These are phyloP conservation scores for Hipposideros armiger DNA, from an alignment of 2,113 vertebrate genomes.

Conservation along the genomic window DNA sequence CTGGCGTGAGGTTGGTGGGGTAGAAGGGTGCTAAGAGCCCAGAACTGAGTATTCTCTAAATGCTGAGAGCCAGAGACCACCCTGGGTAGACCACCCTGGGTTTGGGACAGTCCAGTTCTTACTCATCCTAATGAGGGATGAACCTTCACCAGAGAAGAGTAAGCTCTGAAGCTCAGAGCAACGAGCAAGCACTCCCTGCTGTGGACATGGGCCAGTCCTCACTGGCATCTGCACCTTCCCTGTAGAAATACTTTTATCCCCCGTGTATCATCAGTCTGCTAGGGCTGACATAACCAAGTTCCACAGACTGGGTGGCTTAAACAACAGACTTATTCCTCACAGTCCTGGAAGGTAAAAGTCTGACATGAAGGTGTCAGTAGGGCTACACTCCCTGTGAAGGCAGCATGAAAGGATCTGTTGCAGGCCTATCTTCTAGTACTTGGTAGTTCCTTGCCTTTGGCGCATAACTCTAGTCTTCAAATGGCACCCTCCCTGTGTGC, in stretches of 20 bases:
- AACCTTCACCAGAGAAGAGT: neutral
- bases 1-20: neutral
- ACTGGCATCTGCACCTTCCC: neutral
- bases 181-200: neutral
- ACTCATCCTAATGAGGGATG: neutral
- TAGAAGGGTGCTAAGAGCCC: neutral
- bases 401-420: neutral
- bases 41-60: neutral
- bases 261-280: neutral
- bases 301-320: neutral
- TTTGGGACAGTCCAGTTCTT: neutral
- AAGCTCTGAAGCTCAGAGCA: neutral
- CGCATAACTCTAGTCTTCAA: neutral
- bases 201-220: neutral
- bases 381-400: neutral
- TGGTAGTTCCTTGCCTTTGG: neutral
- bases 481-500: neutral
- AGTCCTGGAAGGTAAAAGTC: neutral
- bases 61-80: neutral
- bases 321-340: neutral
- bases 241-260: neutral
- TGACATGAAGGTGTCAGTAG: neutral
- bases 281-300: neutral
- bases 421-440: neutral
- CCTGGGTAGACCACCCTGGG: neutral